phyloP scores from a whole-genome alignment of 2,113 vertebrate genomes.

The Microtus pennsylvanicus region DNA sequence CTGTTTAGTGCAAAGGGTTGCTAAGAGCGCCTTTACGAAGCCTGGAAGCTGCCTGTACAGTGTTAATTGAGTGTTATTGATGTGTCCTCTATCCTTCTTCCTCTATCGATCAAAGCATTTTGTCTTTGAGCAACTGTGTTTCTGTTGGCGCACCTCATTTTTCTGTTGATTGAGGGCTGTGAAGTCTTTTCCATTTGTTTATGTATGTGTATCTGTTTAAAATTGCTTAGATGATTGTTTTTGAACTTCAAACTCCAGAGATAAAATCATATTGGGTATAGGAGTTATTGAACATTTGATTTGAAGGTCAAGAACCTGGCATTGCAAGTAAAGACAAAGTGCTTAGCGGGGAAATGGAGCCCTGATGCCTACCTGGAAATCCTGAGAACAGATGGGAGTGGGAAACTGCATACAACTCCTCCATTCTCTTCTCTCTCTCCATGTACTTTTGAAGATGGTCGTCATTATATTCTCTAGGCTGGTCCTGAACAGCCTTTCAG shows the following conservation, averaged over 20 bases:
- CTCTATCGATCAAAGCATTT: not conserved
- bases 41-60: not conserved
- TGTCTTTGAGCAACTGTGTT: not conserved
- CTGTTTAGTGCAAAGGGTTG: not conserved
- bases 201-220: not conserved
- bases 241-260: not conserved
- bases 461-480: not conserved
- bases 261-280: not conserved
- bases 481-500: not conserved
- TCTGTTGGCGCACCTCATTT: not conserved
- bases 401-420: not conserved
- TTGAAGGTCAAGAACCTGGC: not conserved
- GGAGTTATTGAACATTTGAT: not conserved
- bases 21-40: not conserved
- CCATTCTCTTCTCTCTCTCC: not conserved
- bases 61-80: not conserved
- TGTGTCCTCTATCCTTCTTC: fast-evolving
- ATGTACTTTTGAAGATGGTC: no score
- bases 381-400: not conserved
- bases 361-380: not conserved
- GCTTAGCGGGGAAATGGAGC: not conserved
- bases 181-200: not conserved
- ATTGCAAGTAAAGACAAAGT: not conserved
- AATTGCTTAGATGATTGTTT: not conserved
- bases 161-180: not conserved